Evolutionary conservation across 2,797 vertebrate species (phyloP).

Genomic region (Moxostoma hubbsi): DNA sequence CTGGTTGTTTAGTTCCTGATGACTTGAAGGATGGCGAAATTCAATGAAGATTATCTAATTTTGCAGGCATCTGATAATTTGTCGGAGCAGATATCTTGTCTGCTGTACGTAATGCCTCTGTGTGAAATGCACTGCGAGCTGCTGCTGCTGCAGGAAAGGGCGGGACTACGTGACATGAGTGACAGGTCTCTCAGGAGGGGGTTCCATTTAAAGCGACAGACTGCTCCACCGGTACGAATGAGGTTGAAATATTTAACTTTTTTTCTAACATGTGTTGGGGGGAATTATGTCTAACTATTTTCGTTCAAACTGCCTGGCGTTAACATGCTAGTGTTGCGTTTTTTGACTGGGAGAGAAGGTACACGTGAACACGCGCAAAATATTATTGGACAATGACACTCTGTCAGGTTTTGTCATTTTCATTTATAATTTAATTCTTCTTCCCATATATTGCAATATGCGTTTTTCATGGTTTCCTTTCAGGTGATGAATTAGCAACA

Average conservation of each 20-base stretch:
- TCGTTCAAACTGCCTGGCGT: too few relatives aligned
- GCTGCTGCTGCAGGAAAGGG: constrained; percentile 77
- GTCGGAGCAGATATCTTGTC: constrained; percentile 8
- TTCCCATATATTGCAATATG: too few relatives aligned
- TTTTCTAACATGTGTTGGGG: too few relatives aligned
- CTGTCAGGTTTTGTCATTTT: too few relatives aligned
- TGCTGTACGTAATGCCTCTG: constrained; percentile 44
- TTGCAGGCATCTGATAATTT: constrained; percentile 39
- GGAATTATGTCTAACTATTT: too few relatives aligned
- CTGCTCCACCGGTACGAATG: not conserved
- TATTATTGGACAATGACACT: too few relatives aligned
- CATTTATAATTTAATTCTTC: too few relatives aligned
- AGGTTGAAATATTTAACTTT: too few relatives aligned
- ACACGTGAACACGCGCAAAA: too few relatives aligned
- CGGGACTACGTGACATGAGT: constrained; percentile 69
- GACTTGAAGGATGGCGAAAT: not conserved
- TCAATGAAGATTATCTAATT: constrained; percentile 40
- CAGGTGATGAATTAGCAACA: not conserved
- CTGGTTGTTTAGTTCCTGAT: not conserved
- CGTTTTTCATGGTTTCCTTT: not conserved
- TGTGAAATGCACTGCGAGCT: constrained; percentile 35
- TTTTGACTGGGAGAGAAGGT: too few relatives aligned
- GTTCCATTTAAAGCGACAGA: constrained; percentile 75
- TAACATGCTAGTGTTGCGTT: too few relatives aligned
- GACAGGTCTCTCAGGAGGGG: constrained; percentile 60